Conservation (phyloP, 1,140 invertebrate genomes). For the Ruditapes philippinarum region DNA sequence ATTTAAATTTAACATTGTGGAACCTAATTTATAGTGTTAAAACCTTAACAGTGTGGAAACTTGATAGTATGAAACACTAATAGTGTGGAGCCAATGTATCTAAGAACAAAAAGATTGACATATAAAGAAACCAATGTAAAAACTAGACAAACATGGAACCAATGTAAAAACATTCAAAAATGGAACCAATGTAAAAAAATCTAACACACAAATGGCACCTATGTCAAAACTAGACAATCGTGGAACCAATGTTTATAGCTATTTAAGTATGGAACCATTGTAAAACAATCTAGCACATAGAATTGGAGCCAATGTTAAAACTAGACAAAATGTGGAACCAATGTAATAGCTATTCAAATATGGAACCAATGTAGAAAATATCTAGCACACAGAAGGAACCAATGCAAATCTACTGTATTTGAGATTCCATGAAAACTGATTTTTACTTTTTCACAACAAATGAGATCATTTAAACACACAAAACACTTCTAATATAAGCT, state of each 20-base stretch:
- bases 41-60: too few species aligned
- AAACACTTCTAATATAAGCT: background rate
- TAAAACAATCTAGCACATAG: background rate
- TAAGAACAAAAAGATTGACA: too few species aligned
- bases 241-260: background rate
- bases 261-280: background rate
- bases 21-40: too few species aligned
- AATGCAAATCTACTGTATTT: constrained; percentile 19
- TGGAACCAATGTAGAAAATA: background rate
- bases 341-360: background rate
- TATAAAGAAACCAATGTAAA: too few species aligned
- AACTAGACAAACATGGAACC: too few species aligned
- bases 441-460: constrained; percentile 36
- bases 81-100: too few species aligned
- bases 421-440: constrained; percentile 50
- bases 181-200: background rate
- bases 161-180: too few species aligned
- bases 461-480: constrained; percentile 26
- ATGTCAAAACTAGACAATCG: background rate
- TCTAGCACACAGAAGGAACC: background rate
- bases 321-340: background rate
- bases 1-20: too few species aligned
- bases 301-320: background rate
- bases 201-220: background rate
- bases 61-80: too few species aligned